Conservation (phyloP, 2,888 invertebrate genomes). For the Petrolisthes cinctipes region DNA sequence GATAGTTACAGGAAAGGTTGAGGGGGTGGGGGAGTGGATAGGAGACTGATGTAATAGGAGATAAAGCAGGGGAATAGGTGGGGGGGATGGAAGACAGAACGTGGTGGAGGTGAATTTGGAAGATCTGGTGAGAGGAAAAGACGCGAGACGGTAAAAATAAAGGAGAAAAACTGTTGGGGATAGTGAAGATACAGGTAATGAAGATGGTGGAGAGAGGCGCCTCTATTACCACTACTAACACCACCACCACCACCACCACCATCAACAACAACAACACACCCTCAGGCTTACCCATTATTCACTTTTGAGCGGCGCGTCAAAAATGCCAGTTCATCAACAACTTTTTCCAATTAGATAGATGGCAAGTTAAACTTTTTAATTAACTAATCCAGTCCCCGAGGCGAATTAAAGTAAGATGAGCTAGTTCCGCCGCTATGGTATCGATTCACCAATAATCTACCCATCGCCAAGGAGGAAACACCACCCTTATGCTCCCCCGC, state of each 20-base stretch:
- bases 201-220: not conserved
- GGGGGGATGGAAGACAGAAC: too few species aligned
- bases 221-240: not conserved
- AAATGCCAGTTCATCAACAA: constrained; percentile 51
- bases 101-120: too few species aligned
- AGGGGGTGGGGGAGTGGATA: too few species aligned
- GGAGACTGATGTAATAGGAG: too few species aligned
- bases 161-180: too few species aligned
- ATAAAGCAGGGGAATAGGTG: too few species aligned
- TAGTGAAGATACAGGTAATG: too few species aligned
- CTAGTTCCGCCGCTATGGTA: constrained; percentile 46
- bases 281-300: constrained; percentile 45
- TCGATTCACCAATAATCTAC: constrained; percentile 35
- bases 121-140: too few species aligned
- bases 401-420: constrained; percentile 54
- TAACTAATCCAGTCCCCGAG: constrained; percentile 56
- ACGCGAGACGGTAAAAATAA: too few species aligned
- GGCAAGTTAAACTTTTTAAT: constrained; percentile 60
- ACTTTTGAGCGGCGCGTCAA: constrained; percentile 42
- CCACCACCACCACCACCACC: not conserved
- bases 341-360: constrained; percentile 59
- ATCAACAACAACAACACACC: not conserved
- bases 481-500: not conserved
- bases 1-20: too few species aligned
- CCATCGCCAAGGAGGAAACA: not conserved